Conservation (phyloP, 2,888 invertebrate species). For the Epistrophe eligans region DNA sequence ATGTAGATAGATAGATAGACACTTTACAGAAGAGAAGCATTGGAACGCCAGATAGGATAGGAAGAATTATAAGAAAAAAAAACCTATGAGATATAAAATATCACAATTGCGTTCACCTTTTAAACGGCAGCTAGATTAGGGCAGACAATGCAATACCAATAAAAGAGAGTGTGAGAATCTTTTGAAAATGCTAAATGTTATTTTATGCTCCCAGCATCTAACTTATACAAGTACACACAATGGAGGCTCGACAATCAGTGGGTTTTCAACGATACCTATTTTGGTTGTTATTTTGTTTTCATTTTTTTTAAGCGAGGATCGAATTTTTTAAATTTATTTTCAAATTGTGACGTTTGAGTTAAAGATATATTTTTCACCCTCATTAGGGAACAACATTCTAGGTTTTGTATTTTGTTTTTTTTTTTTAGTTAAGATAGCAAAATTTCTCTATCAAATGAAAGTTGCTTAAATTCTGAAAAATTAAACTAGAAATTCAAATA, state of each 20-base stretch:
- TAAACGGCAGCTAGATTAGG: slow-evolving; percentile 59
- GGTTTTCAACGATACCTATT: background rate
- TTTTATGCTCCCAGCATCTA: slow-evolving; percentile 4
- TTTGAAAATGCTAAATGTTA: slow-evolving; percentile 57
- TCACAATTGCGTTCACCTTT: slow-evolving; percentile 64
- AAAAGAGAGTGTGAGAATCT: slow-evolving; percentile 63
- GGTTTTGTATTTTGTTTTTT: no score
- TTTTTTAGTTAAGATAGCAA: no score
- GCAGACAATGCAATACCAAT: slow-evolving; percentile 48
- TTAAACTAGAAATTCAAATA: no score
- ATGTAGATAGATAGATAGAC: background rate
- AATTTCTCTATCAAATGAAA: no score
- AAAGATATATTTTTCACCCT: no score
- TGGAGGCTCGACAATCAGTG: background rate
- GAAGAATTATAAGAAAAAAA: slow-evolving; percentile 31
- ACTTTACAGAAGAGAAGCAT: slow-evolving; percentile 32
- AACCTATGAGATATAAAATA: slow-evolving; percentile 42
- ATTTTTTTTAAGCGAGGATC: background rate
- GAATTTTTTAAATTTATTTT: background rate
- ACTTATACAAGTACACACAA: background rate
- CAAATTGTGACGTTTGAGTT: background rate
- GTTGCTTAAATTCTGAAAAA: no score
- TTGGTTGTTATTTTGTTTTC: slow-evolving; percentile 4
- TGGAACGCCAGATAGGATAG: slow-evolving; percentile 43
- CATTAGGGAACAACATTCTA: no score